phyloP scores from a whole-genome alignment of 2,888 invertebrate genomes.

The Achlya flavicornis region DNA sequence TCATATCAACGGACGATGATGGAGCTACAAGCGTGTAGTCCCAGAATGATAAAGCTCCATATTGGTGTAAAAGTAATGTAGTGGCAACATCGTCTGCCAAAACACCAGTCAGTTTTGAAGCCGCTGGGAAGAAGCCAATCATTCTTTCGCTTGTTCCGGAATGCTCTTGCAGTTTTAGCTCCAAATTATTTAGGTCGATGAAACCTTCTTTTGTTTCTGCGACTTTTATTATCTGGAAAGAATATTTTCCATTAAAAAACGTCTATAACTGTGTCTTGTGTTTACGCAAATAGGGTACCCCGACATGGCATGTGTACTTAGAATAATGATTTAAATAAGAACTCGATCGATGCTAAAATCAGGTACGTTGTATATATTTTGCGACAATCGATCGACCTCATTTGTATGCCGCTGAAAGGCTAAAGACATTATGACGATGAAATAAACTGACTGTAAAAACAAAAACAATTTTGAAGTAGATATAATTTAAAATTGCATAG shows the following conservation, averaged over 20 bases:
- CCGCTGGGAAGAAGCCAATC: constrained; percentile 94
- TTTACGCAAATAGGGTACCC: too few relatives aligned
- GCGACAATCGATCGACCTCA: neutral
- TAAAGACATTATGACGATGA: neutral
- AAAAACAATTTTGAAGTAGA: neutral
- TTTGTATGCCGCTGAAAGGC: neutral
- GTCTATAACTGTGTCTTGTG: too few relatives aligned
- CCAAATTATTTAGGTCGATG: constrained; percentile 90
- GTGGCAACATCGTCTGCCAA: constrained; percentile 92
- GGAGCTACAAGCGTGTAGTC: constrained; percentile 95
- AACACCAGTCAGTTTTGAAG: constrained; percentile 95
- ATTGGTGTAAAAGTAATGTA: constrained; percentile 90
- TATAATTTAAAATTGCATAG: neutral
- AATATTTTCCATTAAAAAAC: constrained; percentile 17
- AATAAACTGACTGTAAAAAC: neutral
- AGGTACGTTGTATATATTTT: neutral
- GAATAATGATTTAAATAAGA: neutral
- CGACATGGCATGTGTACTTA: too few relatives aligned
- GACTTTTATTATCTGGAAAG: constrained; percentile 89
- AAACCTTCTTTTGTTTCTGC: constrained; percentile 91
- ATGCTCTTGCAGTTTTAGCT: constrained; percentile 86
- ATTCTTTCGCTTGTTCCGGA: constrained; percentile 86
- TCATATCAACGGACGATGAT: constrained; percentile 92
- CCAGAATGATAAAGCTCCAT: constrained; percentile 94
- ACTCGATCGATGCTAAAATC: neutral